Percentiles rank a stretch among this genome's conserved stretches.
These are phyloP conservation scores for Cyclina sinensis DNA, from an alignment of 1,140 invertebrate species.

Conservation along the genomic window DNA sequence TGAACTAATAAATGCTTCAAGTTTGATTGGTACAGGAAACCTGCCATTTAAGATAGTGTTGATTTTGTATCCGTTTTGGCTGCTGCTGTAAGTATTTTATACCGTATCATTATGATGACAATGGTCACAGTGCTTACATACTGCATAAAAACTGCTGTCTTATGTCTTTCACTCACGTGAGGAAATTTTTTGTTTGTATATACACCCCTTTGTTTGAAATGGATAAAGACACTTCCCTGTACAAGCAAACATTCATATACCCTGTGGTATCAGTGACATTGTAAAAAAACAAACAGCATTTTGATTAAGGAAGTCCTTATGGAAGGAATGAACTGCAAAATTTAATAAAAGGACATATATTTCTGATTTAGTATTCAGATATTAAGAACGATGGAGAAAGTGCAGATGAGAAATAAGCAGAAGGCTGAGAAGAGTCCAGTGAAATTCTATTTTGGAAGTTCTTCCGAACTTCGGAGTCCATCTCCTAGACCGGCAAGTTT, in stretches of 20 bases:
- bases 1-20: background rate
- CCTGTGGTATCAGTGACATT: background rate
- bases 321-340: background rate
- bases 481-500: background rate
- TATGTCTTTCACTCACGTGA: background rate
- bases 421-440: background rate
- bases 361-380: background rate
- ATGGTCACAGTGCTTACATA: background rate
- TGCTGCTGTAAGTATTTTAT: background rate
- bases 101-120: background rate
- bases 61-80: constrained; percentile 17
- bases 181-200: background rate
- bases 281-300: background rate
- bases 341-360: background rate
- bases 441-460: background rate
- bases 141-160: background rate
- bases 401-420: background rate
- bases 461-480: background rate
- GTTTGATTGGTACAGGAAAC: constrained; percentile 20
- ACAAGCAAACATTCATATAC: background rate
- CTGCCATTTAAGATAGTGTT: background rate
- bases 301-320: background rate
- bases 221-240: constrained; percentile 11
- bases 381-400: constrained; percentile 12
- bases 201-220: constrained; percentile 5